These are phyloP conservation scores for Nothocercus nigrocapillus DNA, from an alignment of 2,113 vertebrate species.

Conservation along the genomic window DNA sequence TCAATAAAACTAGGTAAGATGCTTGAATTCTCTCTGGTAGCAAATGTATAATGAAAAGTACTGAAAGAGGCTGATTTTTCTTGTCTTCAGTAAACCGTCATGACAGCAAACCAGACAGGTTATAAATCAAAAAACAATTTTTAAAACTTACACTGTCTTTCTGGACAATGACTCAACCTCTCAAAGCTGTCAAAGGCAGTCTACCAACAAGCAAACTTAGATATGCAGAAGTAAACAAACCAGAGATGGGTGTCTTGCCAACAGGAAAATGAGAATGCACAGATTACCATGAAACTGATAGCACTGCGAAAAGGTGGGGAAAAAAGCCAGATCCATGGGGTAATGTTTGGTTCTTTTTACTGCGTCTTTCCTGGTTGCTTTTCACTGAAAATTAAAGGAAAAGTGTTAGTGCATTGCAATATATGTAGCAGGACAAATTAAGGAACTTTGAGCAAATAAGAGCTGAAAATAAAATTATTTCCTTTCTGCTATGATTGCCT, in stretches of 20 bases:
- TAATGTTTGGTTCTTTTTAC: background rate
- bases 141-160: background rate
- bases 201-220: background rate
- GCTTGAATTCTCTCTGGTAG: background rate
- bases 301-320: background rate
- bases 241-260: background rate
- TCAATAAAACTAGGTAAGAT: background rate
- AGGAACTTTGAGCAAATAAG: background rate
- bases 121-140: constrained; percentile 5
- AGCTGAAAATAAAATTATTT: background rate
- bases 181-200: background rate
- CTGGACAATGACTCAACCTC: background rate
- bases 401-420: background rate
- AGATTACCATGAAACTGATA: background rate
- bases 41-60: background rate
- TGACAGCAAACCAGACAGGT: background rate
- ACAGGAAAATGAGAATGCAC: background rate
- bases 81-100: background rate
- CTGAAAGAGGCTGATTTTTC: background rate
- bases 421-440: background rate
- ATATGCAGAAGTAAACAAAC: background rate
- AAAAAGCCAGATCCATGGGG: background rate
- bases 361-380: background rate
- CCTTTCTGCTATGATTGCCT: background rate
- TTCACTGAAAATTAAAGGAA: background rate